phyloP scores from a whole-genome alignment of 2,888 invertebrate genomes.

The Acronicta aceris region DNA sequence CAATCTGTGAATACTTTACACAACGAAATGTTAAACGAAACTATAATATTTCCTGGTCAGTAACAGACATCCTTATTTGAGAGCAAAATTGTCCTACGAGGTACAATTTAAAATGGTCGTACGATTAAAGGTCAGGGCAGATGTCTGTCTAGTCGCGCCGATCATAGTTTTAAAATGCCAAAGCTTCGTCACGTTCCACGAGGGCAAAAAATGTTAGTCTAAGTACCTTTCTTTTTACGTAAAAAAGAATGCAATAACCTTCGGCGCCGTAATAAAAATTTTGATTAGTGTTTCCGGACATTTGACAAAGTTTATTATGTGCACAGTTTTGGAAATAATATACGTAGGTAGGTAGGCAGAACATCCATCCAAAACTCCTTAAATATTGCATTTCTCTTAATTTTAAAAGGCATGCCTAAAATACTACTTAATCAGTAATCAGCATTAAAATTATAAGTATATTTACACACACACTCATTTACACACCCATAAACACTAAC shows the following conservation, averaged over 20 bases:
- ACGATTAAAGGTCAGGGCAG: slow-evolving; percentile 35
- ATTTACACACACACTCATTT: no score
- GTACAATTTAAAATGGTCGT: slow-evolving; percentile 23
- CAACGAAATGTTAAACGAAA: slow-evolving; percentile 10
- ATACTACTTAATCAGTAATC: no score
- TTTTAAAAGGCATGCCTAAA: neutral
- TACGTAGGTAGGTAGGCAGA: neutral
- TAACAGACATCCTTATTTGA: slow-evolving; percentile 5
- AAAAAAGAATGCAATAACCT: slow-evolving; percentile 15
- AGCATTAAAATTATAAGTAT: no score
- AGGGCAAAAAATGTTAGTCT: slow-evolving; percentile 13
- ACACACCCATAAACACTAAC: no score
- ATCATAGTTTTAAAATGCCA: slow-evolving; percentile 32
- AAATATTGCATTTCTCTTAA: no score
- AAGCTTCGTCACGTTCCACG: slow-evolving; percentile 10
- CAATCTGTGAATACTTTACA: slow-evolving; percentile 9
- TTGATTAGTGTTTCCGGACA: slow-evolving; percentile 10
- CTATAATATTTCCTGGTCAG: slow-evolving; percentile 8
- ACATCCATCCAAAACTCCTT: no score
- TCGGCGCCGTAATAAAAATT: slow-evolving; percentile 13
- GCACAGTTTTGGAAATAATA: slow-evolving; percentile 3
- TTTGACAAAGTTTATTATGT: slow-evolving; percentile 7
- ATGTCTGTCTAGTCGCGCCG: slow-evolving; percentile 22
- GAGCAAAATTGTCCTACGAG: slow-evolving; percentile 20
- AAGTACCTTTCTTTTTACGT: slow-evolving; percentile 12